Evolutionary conservation across 2,797 vertebrate genomes (phyloP).

Genomic region (Synanceia verrucosa): DNA sequence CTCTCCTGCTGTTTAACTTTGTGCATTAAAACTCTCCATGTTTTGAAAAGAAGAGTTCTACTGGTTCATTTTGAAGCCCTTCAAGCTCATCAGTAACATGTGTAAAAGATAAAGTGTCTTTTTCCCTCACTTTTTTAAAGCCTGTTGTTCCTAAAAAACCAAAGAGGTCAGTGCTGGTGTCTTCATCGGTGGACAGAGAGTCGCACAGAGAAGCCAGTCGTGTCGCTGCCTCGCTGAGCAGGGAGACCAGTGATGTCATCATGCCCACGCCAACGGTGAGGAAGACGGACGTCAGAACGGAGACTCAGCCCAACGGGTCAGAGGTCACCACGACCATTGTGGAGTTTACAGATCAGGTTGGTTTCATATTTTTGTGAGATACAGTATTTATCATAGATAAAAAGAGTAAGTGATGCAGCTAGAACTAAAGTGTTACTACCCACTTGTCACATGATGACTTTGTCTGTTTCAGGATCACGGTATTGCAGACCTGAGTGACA

Average conservation of each 20-base stretch:
- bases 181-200: constrained; percentile 78
- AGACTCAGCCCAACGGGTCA: constrained; percentile 84
- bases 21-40: background rate
- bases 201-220: constrained; percentile 75
- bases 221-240: constrained; percentile 63
- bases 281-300: constrained; percentile 86
- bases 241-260: constrained; percentile 78
- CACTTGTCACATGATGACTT: background rate
- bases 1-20: background rate
- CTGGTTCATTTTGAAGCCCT: background rate
- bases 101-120: background rate
- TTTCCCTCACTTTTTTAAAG: constrained; percentile 53
- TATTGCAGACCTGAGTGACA: constrained; percentile 72
- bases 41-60: no score
- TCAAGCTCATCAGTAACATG: background rate
- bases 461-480: constrained; percentile 79
- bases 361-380: background rate
- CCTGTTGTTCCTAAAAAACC: constrained; percentile 85
- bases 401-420: background rate
- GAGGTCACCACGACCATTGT: constrained; percentile 84
- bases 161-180: constrained; percentile 81
- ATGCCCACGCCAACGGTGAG: constrained; percentile 72
- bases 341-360: constrained; percentile 86
- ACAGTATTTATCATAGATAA: background rate
- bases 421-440: no score